A percentile compares a stretch with the other conserved stretches of the same genome.
phyloP scores from a whole-genome alignment of 2,797 vertebrate species.

The Darevskia nairensis region DNA sequence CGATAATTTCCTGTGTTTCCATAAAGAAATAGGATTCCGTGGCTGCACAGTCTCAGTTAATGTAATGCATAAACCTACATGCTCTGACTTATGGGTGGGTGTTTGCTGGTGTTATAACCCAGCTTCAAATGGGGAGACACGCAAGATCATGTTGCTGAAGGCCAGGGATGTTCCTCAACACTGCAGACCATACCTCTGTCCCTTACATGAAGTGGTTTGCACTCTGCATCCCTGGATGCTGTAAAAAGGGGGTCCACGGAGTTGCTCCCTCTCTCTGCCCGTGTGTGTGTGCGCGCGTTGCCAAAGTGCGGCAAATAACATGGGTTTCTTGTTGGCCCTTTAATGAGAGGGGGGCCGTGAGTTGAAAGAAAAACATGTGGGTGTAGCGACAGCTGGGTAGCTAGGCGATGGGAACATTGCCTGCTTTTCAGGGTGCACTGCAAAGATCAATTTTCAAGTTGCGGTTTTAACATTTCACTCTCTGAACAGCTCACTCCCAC shows the following conservation, averaged over 20 bases:
- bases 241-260: background rate
- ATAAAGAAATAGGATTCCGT: background rate
- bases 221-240: background rate
- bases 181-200: background rate
- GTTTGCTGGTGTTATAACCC: background rate
- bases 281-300: background rate
- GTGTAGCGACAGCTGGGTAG: conserved; percentile 50
- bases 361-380: conserved; percentile 43
- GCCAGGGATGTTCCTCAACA: background rate
- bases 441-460: conserved; percentile 44
- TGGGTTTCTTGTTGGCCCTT: conserved; percentile 11
- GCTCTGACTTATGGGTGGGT: background rate
- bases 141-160: background rate
- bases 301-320: conserved; percentile 7
- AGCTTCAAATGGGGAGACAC: background rate
- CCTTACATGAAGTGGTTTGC: background rate
- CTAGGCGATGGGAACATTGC: conserved; percentile 48
- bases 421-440: conserved; percentile 42
- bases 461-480: conserved; percentile 38
- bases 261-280: background rate
- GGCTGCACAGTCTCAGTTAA: background rate
- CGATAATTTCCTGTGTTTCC: background rate
- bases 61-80: too few relatives aligned
- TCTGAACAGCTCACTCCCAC: conserved; percentile 30
- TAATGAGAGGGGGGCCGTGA: conserved; percentile 13